Percentiles rank a stretch among this genome's conserved stretches.
These are phyloP conservation scores for Gadopsis marmoratus DNA, from an alignment of 2,797 vertebrate species.

Conservation along the genomic window DNA sequence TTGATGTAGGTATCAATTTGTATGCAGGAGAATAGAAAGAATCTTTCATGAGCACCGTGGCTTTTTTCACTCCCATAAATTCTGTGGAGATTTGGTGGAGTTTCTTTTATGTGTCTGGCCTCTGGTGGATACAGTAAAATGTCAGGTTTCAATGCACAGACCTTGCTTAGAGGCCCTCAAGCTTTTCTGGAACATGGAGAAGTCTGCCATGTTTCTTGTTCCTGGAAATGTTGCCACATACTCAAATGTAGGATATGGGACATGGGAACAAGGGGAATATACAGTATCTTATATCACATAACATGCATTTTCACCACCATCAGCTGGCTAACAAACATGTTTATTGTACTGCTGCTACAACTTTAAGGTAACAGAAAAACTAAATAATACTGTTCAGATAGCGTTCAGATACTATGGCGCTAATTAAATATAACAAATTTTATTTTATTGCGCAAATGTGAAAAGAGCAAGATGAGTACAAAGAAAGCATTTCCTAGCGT, in stretches of 20 bases:
- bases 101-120: slow-evolving; percentile 65
- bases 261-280: slow-evolving; percentile 5
- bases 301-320: slow-evolving; percentile 32
- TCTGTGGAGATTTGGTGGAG: slow-evolving; percentile 68
- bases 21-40: slow-evolving; percentile 63
- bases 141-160: slow-evolving; percentile 62
- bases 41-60: slow-evolving; percentile 71
- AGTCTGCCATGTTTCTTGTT: slow-evolving; percentile 29
- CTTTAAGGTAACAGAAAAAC: slow-evolving; percentile 35
- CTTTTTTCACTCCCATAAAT: slow-evolving; percentile 62
- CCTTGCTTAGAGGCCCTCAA: slow-evolving; percentile 44
- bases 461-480: not conserved
- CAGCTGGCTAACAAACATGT: slow-evolving; percentile 68
- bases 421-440: not conserved
- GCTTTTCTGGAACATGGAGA: slow-evolving; percentile 38
- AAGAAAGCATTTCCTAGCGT: not conserved
- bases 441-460: not conserved
- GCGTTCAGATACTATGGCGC: slow-evolving; percentile 22
- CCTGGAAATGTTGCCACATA: slow-evolving; percentile 12
- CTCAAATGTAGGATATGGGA: not conserved
- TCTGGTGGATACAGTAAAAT: slow-evolving; percentile 68
- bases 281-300: not conserved
- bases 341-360: slow-evolving; percentile 77
- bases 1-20: slow-evolving; percentile 62
- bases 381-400: slow-evolving; percentile 69